Evolutionary conservation across 2,888 invertebrate species (phyloP), one percentile per base, ranked within the genome.

Genomic region (Leucophora obtusa): DNA sequence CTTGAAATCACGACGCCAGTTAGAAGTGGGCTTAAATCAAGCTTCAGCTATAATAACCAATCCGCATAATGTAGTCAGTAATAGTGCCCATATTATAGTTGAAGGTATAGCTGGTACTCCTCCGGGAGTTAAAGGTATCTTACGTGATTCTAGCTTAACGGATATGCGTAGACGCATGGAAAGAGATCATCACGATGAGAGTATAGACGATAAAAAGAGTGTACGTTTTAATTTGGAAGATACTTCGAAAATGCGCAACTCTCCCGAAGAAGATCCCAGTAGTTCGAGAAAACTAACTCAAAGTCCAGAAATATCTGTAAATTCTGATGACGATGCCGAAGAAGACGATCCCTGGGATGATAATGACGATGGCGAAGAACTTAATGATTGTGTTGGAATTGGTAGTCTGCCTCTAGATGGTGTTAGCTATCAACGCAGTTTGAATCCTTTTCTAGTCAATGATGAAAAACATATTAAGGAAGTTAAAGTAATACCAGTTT

Each of bases 121-220:
- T 17, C 83, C 88, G 9, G 86, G 87, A 11, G 92, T 92, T 0
- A 93, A 93, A 85, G 92, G 94, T 1, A 94, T 94, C 77, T 88
- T 94, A 8, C 89, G 94, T 21, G 94, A 94, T 83, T 93, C 93
- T 63, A 89, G 92, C 35, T 81, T 90, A 43, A 89, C 89, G 1
- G 90, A 90, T 58, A 89, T 90, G 84, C 86, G 87, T 3, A 84
- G 89, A 7, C 85, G 88, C 3, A 65, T 79, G 18, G 83, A 87
- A 15, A 86, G 86, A 24, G 87, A 88, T 0, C 54, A 75, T 2
- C 65, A 79, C 9, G 69, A 77, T 1, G 65, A 68, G 0, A 21
- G 38, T 10, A 51, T 15, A 0, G 96, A 96, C 79, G 95, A 95
- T 75, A 93, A 93, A 78, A 96, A 96, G 87, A 95, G 94, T 87